These are phyloP conservation scores for Drosophila lacteicornis DNA, from an alignment of 1,140 invertebrate genomes.

Conservation along the genomic window DNA sequence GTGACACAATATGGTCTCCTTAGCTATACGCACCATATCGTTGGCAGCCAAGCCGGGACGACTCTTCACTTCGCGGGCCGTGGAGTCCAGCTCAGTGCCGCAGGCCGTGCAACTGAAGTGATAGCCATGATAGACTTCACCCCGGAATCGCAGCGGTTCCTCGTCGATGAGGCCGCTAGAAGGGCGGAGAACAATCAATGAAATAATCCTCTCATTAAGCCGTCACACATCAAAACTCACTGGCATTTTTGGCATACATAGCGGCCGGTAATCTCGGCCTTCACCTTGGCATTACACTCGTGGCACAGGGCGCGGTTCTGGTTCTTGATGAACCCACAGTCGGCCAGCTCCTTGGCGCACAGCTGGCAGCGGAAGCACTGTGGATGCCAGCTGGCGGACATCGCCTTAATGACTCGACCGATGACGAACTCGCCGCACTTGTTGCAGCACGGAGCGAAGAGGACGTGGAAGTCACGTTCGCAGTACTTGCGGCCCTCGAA, in stretches of 20 bases:
- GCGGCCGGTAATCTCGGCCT: slow-evolving; percentile 97
- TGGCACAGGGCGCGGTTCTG: slow-evolving; percentile 96
- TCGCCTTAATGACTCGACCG: slow-evolving; percentile 99
- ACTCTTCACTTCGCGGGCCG: slow-evolving; percentile 97
- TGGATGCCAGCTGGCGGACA: slow-evolving; percentile 99
- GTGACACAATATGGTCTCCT: neutral
- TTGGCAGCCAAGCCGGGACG: slow-evolving; percentile 95
- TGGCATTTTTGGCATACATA: slow-evolving; percentile 99
- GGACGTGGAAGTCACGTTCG: slow-evolving; percentile 99
- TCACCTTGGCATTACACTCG: slow-evolving; percentile 97
- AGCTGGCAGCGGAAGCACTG: slow-evolving; percentile 98
- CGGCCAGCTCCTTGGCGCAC: slow-evolving; percentile 95
- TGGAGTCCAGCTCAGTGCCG: slow-evolving; percentile 93
- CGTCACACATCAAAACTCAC: slow-evolving; percentile 87
- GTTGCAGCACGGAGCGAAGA: slow-evolving; percentile 99
- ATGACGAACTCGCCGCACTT: slow-evolving; percentile 99
- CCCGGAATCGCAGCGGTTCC: slow-evolving; percentile 97
- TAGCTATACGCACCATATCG: slow-evolving; percentile 87
- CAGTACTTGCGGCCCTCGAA: slow-evolving; percentile 99
- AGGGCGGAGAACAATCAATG: neutral
- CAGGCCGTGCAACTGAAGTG: slow-evolving; percentile 99
- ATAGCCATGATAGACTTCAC: slow-evolving; percentile 99
- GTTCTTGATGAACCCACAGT: slow-evolving; percentile 98
- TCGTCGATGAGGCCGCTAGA: slow-evolving; percentile 97
- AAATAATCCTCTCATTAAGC: neutral